Evolutionary conservation across 2,113 vertebrate genomes (phyloP).

Genomic region (Protomyctophum bolini): DNA sequence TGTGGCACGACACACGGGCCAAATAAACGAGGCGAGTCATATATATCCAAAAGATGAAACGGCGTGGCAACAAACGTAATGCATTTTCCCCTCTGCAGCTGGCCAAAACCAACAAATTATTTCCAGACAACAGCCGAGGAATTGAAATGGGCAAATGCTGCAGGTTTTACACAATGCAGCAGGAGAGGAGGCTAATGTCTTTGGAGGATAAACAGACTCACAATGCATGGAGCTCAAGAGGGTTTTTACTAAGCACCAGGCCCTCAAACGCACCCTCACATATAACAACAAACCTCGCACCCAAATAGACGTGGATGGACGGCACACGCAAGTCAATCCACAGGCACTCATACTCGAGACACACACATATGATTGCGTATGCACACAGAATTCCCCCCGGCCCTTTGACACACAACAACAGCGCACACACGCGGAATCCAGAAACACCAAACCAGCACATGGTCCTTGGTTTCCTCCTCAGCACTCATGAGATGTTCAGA

Average conservation of each 20-base stretch:
- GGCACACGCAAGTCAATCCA: not conserved
- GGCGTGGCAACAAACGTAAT: constrained; percentile 1
- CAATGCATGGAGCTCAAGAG: not conserved
- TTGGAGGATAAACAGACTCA: constrained; percentile 22
- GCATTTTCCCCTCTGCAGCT: not conserved
- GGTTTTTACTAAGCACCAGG: constrained; percentile 28
- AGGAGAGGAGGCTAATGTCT: constrained; percentile 10
- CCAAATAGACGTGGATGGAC: not conserved
- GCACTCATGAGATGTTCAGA: constrained; percentile 68
- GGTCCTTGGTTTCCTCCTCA: constrained; percentile 54
- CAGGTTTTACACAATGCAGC: not conserved
- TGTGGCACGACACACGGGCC: too few species aligned
- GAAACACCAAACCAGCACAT: constrained; percentile 20
- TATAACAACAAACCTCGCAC: constrained; percentile 13
- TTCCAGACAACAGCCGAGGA: not conserved
- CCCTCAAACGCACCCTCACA: too few species aligned
- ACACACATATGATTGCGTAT: not conserved
- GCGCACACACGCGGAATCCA: not conserved
- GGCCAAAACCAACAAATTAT: not conserved
- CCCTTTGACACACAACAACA: not conserved
- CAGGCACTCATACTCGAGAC: not conserved
- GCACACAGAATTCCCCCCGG: not conserved
- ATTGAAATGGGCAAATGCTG: constrained; percentile 3
- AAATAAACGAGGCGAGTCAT: too few species aligned
- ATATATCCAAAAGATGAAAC: not conserved